Evolutionary conservation across 2,113 vertebrate genomes (phyloP).

Genomic region (Ictalurus furcatus): DNA sequence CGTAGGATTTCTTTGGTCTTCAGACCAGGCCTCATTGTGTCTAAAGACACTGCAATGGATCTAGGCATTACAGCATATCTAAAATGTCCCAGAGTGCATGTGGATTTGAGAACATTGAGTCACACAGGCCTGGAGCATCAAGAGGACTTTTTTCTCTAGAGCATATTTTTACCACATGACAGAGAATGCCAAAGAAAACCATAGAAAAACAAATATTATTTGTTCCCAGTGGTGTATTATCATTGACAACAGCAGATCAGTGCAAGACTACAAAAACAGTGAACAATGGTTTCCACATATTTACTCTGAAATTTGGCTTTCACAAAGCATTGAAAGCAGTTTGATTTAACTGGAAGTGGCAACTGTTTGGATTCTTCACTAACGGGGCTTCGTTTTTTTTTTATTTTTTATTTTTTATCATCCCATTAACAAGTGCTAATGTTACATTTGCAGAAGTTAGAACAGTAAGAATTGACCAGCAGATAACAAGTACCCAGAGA

Average conservation of each 20-base stretch:
- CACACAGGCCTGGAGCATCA: slow-evolving; percentile 23
- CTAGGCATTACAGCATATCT: slow-evolving; percentile 17
- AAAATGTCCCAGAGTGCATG: slow-evolving; percentile 35
- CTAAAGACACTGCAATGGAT: slow-evolving; percentile 19
- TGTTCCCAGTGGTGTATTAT: slow-evolving; percentile 48
- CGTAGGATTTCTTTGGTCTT: slow-evolving; percentile 50
- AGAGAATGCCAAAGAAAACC: slow-evolving; percentile 43
- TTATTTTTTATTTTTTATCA: background rate
- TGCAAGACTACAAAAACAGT: slow-evolving; percentile 13
- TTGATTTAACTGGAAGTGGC: background rate
- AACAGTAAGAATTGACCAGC: background rate
- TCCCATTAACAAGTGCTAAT: background rate
- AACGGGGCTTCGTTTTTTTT: background rate
- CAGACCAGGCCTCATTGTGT: slow-evolving; percentile 36
- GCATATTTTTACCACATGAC: slow-evolving; percentile 39
- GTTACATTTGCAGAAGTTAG: background rate
- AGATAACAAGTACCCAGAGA: background rate
- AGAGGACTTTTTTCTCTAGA: slow-evolving; percentile 36
- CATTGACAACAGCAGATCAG: slow-evolving; percentile 38
- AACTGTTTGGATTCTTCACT: background rate
- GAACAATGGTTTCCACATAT: slow-evolving; percentile 35
- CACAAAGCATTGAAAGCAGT: background rate
- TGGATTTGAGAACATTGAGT: background rate
- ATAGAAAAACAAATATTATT: slow-evolving; percentile 48
- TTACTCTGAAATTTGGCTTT: background rate